phyloP scores from a whole-genome alignment of 2,113 vertebrate species.

The Callipepla californica region DNA sequence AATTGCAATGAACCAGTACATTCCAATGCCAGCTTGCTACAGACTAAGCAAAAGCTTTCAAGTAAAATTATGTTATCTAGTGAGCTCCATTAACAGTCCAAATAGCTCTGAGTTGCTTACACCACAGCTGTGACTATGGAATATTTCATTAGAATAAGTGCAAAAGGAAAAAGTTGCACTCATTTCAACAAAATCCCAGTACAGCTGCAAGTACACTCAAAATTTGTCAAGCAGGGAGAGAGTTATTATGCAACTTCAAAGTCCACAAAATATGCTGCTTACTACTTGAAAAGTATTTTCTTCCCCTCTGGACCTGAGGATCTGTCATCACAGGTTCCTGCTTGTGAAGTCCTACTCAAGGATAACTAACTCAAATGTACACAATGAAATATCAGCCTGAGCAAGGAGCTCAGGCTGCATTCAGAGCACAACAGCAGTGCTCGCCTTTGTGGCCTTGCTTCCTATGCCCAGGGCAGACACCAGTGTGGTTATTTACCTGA shows the following conservation, averaged over 20 bases:
- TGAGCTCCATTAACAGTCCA: not conserved
- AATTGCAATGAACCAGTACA: not conserved
- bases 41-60: conserved; percentile 12
- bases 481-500: not conserved
- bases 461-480: not conserved
- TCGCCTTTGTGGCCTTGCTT: not conserved
- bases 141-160: not conserved
- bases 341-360: not conserved
- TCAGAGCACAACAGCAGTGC: not conserved
- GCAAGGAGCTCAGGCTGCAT: not conserved
- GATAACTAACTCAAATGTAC: not conserved
- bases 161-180: not conserved
- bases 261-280: not conserved
- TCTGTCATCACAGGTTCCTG: conserved; percentile 11
- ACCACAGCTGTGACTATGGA: not conserved
- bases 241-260: conserved; percentile 27
- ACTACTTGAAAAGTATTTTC: conserved; percentile 13
- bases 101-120: conserved; percentile 9
- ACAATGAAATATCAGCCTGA: not conserved
- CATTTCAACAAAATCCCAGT: not conserved
- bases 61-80: conserved; percentile 13
- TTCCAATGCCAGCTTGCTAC: not conserved
- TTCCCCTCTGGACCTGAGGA: not conserved
- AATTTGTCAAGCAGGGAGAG: not conserved
- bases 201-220: not conserved